Percentiles rank a stretch among this genome's conserved stretches.
Conservation (phyloP, 2,888 invertebrate species). For the Caenorhabditis panamensis region DNA sequence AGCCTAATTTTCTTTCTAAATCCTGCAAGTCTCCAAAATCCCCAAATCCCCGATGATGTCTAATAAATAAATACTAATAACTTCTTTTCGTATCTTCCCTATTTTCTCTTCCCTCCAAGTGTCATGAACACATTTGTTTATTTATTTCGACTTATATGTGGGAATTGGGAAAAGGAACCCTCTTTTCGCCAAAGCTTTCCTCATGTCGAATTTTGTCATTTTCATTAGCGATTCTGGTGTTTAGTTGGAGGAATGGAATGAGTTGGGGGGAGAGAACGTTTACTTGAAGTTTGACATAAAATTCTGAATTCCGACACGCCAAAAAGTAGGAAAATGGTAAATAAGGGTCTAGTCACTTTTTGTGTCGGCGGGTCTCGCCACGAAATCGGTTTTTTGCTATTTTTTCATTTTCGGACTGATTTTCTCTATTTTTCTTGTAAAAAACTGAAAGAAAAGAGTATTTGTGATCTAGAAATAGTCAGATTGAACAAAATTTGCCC, state of each 20-base stretch:
- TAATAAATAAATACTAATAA: conserved; percentile 11
- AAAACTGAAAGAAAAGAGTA: too few relatives aligned
- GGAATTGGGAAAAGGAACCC: too few relatives aligned
- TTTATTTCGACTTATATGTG: conserved; percentile 27
- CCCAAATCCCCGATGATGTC: too few relatives aligned
- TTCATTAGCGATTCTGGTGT: conserved; percentile 8
- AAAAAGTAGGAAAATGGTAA: background rate
- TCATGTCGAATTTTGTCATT: too few relatives aligned
- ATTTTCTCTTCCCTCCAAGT: background rate
- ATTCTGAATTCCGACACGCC: background rate
- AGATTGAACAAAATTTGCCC: too few relatives aligned
- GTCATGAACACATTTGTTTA: conserved; percentile 59
- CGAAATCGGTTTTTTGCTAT: background rate
- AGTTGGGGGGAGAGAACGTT: background rate
- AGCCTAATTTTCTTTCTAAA: background rate
- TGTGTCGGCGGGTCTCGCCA: too few relatives aligned
- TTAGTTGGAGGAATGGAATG: too few relatives aligned
- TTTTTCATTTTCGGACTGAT: too few relatives aligned
- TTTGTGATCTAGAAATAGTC: too few relatives aligned
- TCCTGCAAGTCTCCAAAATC: background rate
- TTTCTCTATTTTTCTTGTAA: too few relatives aligned
- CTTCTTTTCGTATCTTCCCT: background rate
- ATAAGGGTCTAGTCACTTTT: too few relatives aligned
- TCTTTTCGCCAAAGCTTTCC: too few relatives aligned
- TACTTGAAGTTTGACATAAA: conserved; percentile 1